Conservation (phyloP, 64 coral and sea anemone species). For the Montipora cactus region DNA sequence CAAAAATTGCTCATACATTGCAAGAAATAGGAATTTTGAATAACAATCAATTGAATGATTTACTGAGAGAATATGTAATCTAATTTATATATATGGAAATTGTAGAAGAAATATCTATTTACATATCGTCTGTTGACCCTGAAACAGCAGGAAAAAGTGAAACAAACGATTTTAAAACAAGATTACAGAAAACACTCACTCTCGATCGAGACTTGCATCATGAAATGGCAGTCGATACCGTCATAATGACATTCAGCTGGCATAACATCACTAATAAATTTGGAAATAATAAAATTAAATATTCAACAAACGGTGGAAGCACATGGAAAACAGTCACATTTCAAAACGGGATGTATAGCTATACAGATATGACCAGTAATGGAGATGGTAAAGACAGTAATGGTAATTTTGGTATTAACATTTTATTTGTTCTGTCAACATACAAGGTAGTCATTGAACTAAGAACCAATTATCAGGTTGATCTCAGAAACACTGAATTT, state of each 20-base stretch:
- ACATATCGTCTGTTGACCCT: neutral
- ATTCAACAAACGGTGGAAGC: too few species aligned
- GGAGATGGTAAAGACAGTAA: neutral
- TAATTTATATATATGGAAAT: neutral
- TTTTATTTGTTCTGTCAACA: neutral
- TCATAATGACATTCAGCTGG: too few species aligned
- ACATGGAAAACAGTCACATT: too few species aligned
- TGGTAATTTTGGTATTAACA: neutral
- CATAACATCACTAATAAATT: too few species aligned
- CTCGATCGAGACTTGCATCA: too few species aligned
- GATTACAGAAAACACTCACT: too few species aligned
- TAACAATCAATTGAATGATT: slow-evolving; percentile 1
- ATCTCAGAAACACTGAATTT: slow-evolving; percentile 7
- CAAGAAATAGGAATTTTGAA: neutral
- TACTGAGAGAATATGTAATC: neutral
- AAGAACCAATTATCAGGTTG: neutral
- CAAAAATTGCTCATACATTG: slow-evolving; percentile 38
- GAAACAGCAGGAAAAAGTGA: too few species aligned
- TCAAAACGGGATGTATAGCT: too few species aligned
- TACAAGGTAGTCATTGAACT: neutral
- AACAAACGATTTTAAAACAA: too few species aligned
- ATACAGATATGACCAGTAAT: too few species aligned
- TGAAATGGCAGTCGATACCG: too few species aligned
- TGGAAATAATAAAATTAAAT: too few species aligned
- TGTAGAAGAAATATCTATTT: neutral